A percentile compares a stretch with the other conserved stretches of the same genome.
phyloP scores from a whole-genome alignment of 2,888 invertebrate species.

The Thera britannica region DNA sequence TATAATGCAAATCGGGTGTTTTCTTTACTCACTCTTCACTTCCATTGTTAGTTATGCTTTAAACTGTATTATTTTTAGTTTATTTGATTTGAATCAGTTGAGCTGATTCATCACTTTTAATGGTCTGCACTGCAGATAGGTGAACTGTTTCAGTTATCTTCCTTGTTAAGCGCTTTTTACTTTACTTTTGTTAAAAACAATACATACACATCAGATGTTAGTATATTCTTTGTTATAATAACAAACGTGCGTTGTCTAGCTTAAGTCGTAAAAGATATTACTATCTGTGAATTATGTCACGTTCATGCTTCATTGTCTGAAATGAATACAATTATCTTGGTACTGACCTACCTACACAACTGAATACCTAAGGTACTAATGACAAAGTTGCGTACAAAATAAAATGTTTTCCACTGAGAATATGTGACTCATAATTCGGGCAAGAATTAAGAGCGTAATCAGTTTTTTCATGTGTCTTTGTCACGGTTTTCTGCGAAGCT shows the following conservation, averaged over 20 bases:
- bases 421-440: conserved; percentile 1
- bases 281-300: conserved; percentile 24
- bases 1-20: no score
- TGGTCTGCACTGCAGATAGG: no score
- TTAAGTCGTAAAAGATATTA: conserved; percentile 5
- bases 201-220: not conserved
- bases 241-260: conserved; percentile 10
- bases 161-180: no score
- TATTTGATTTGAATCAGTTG: no score
- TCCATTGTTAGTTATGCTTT: no score
- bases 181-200: no score
- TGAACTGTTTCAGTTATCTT: no score
- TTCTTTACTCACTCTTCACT: no score
- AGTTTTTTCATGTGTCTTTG: conserved; percentile 16
- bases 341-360: conserved; percentile 31
- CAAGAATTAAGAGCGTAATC: conserved; percentile 6
- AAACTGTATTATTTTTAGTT: no score
- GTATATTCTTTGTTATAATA: conserved; percentile 1
- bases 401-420: conserved; percentile 26
- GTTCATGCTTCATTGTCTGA: conserved; percentile 24
- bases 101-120: no score
- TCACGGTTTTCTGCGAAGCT: conserved; percentile 4
- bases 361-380: not conserved
- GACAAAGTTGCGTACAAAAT: not conserved
- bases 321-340: conserved; percentile 18